Base-by-base conservation (phyloP, 2,797 vertebrate species). In the Pteropus rufus region DNA sequence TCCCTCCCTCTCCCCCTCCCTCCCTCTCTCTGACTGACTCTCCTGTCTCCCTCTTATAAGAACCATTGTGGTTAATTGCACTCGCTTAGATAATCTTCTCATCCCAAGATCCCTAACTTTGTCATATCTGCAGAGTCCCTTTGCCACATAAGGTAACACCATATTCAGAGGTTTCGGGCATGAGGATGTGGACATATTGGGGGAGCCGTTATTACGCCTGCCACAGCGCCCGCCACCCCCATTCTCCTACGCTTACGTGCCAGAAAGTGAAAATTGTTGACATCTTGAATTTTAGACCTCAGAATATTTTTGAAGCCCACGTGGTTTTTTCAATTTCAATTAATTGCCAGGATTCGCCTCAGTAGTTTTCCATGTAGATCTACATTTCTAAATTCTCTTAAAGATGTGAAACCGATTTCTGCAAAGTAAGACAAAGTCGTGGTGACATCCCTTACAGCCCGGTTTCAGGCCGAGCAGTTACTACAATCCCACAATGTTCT, bases 381-480 rank as follows among this genome's bases (percentile, higher is more conserved):
- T 41, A 3, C 12, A 8, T 39, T 21, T 54, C 29, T 87, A 10
- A 79, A 23, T 26, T 84, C 54, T 84, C 46, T 72, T 75, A 36
- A 72, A 29, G 41, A 72, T 36, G 46, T 7, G 26, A 77, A 70
- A 2, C 31, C 21, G 9, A n/a, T 23, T 70, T 46, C 14, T 49
- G 19, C 19, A 31, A 56, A 69, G 19, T 2, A 11, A 72, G 44
- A 10, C 18, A 5, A 56, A 16, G 2, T n/a, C 21, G 0, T 3
- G 2, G 36, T 16, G 54, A 21, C 2, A 29, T 11, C 19, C 11
- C n/a, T 31, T 10, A 9, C 1, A n/a, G 16, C 24, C 5, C 4
- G 11, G 49, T 10, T 15, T 8, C 19, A 31, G 26, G 8, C 8
- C 0, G 2, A 11, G 1, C 3, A 4, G 7, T 2, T 5, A 3